phyloP scores from a whole-genome alignment of 1,140 invertebrate species.

The Apis mellifera region DNA sequence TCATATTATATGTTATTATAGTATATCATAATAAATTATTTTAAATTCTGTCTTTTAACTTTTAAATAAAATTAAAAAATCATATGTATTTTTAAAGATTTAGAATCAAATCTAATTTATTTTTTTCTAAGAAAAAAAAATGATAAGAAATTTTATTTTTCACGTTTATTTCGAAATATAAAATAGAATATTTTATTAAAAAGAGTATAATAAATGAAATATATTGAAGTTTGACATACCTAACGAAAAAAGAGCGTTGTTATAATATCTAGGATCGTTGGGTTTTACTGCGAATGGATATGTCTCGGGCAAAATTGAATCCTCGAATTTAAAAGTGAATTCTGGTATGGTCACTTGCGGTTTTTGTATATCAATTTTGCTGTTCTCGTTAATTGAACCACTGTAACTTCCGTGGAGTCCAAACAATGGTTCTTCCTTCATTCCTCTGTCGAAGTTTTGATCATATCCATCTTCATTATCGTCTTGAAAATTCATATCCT shows the following conservation, averaged over 20 bases:
- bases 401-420: conserved; percentile 51
- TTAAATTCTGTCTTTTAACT: too few species aligned
- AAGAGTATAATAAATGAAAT: too few species aligned
- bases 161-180: too few species aligned
- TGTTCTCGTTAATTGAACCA: neutral
- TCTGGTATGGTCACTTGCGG: conserved; percentile 57
- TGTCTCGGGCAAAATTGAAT: conserved; percentile 64
- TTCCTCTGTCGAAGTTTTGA: neutral
- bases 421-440: conserved; percentile 51
- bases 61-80: too few species aligned
- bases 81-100: too few species aligned
- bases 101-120: too few species aligned
- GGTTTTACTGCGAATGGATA: conserved; percentile 77
- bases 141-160: too few species aligned
- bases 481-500: neutral
- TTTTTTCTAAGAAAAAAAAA: too few species aligned
- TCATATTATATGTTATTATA: too few species aligned
- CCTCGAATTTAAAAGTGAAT: conserved; percentile 74
- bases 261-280: conserved; percentile 78
- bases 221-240: conserved; percentile 34
- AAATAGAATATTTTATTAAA: too few species aligned
- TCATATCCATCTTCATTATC: neutral
- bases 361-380: conserved; percentile 8
- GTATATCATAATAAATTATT: too few species aligned
- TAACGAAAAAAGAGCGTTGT: conserved; percentile 39